Conservation (phyloP, 2,113 vertebrate species). For the Coreoperca whiteheadi region DNA sequence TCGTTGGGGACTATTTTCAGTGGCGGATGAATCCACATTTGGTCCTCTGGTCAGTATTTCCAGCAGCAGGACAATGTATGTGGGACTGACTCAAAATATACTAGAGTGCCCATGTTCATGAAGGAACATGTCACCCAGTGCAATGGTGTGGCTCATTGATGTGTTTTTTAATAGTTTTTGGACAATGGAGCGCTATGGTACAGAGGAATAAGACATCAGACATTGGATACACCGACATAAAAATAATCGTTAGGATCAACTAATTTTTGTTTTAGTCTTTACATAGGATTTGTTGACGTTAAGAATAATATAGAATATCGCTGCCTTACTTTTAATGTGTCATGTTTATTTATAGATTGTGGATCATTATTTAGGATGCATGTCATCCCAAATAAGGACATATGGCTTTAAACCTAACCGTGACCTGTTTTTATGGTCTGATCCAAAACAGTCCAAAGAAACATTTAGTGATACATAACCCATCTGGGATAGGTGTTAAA, state of each 20-base stretch:
- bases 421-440: background rate
- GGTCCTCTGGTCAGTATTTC: background rate
- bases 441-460: conserved; percentile 2
- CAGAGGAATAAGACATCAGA: background rate
- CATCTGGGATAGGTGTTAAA: background rate
- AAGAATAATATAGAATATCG: background rate
- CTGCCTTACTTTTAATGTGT: background rate
- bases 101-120: too few relatives aligned
- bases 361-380: background rate
- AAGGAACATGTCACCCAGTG: too few relatives aligned
- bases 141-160: too few relatives aligned
- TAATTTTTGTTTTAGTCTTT: background rate
- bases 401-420: background rate
- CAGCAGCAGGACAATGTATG: too few relatives aligned
- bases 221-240: too few relatives aligned
- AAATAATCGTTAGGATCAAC: background rate
- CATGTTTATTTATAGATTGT: background rate
- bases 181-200: background rate
- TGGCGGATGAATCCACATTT: background rate
- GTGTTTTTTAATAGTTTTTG: too few relatives aligned
- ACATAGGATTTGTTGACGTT: too few relatives aligned
- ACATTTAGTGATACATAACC: background rate
- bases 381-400: background rate
- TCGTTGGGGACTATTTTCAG: too few relatives aligned
- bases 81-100: too few relatives aligned